These are phyloP conservation scores for Delia radicum DNA, from an alignment of 1,140 invertebrate genomes.

Conservation along the genomic window DNA sequence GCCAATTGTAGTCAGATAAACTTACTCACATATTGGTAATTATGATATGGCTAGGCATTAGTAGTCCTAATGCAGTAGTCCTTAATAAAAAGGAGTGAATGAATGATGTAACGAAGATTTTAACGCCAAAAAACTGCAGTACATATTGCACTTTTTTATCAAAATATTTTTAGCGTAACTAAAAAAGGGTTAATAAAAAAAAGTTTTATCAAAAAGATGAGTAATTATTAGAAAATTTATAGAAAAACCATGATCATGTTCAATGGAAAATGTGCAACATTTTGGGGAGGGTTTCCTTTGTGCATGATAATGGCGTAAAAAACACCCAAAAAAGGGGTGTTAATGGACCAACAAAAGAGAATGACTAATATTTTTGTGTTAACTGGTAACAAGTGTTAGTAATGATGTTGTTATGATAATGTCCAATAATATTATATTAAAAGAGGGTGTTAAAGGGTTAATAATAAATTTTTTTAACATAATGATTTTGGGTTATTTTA, in stretches of 20 bases:
- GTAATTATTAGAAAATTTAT: conserved; percentile 1
- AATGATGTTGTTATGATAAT: conserved; percentile 2
- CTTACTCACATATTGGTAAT: no score
- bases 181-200: not conserved
- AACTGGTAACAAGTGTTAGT: conserved; percentile 1
- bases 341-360: not conserved
- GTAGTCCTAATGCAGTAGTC: no score
- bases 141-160: not conserved
- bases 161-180: not conserved
- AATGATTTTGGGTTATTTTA: not conserved
- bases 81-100: not conserved
- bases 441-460: conserved; percentile 34
- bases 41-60: no score
- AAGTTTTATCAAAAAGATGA: not conserved
- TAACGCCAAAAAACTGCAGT: not conserved
- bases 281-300: not conserved
- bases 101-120: not conserved
- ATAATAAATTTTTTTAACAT: conserved; percentile 6
- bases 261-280: not conserved
- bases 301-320: not conserved
- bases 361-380: not conserved
- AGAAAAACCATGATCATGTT: not conserved
- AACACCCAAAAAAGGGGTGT: not conserved
- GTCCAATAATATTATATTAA: not conserved
- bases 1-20: no score